Conservation (phyloP, 2,113 vertebrate species). For the Rafetus swinhoei region DNA sequence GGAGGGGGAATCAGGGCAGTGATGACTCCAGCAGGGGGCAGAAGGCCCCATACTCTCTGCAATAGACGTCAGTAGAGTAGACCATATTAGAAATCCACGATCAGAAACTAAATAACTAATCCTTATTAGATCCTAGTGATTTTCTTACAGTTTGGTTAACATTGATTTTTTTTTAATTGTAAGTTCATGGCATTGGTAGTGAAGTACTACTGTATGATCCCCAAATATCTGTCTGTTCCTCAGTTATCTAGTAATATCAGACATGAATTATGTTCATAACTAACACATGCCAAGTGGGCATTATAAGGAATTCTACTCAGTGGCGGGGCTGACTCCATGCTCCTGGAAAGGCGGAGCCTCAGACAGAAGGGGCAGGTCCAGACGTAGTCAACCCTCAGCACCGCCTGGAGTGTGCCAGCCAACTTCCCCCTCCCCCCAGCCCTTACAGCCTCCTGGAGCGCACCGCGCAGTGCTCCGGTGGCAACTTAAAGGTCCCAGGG, state of each 20-base stretch:
- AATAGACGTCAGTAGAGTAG: neutral
- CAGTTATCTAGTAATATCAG: neutral
- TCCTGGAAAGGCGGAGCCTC: no score
- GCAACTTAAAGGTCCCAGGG: no score
- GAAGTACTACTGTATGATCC: neutral
- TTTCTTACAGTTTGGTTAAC: accelerated
- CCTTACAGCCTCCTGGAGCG: no score
- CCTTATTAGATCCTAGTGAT: neutral
- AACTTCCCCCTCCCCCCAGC: no score
- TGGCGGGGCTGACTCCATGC: no score
- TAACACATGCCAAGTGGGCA: neutral
- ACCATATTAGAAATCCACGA: neutral
- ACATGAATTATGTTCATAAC: neutral
- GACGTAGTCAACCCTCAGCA: no score
- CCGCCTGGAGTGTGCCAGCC: no score
- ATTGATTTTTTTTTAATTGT: neutral
- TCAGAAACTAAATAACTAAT: accelerated
- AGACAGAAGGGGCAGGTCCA: no score
- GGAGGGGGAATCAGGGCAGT: neutral
- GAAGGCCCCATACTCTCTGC: neutral
- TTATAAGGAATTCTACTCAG: neutral
- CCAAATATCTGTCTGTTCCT: neutral
- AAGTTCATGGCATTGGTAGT: accelerated
- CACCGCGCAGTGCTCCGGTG: no score
- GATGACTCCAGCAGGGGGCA: neutral